Evolutionary conservation across 2,888 invertebrate genomes (phyloP), one percentile per base, ranked within the genome.

Genomic region (Papilio demoleus): DNA sequence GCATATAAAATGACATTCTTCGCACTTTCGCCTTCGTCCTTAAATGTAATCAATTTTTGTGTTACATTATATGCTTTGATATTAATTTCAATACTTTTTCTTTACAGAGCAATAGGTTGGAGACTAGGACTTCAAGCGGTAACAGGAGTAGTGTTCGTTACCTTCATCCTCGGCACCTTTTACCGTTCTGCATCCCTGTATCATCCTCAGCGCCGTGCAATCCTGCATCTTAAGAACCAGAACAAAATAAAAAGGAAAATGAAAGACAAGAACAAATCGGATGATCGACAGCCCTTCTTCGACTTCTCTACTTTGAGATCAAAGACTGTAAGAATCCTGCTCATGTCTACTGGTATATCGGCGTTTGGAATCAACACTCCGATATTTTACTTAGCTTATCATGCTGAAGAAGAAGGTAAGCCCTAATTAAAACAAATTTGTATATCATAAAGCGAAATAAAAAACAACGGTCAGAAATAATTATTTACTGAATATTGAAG

Each of bases 161-260:
- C 97, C 0, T 97, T 97, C 84, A 95, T 97, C 79, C 93, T 97
- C 36, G 97, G 97, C 65, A 97, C 96, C 5, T 96, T 97, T 88
- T 97, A 97, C 88, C 95, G 97, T 38, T 97, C 97, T 6, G 97
- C 97, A 0, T 97, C 97, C 0, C 93, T 97, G 9, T 97, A 97
- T 87, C 97, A 97, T 84, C 97, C 97, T 0, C 97, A 97, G 83
- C 88, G 97, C 69, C 93, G 97, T 70, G 97, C 97, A 70, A 97
- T 97, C 77, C 93, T 97, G 50, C 97, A 97, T 85, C 94, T 97
- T 79, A 97, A 97, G 88, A 97, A 97, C 87, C 97, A 97, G 85
- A 93, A 86, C 76, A 93, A 93, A 76, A 93, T 93, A 79, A 97
- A 97, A 83, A 93, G 96, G 72, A 96, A 96, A 87, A 95, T 96